Base-by-base conservation (phyloP, 2,113 vertebrate species). In the Lepus europaeus region DNA sequence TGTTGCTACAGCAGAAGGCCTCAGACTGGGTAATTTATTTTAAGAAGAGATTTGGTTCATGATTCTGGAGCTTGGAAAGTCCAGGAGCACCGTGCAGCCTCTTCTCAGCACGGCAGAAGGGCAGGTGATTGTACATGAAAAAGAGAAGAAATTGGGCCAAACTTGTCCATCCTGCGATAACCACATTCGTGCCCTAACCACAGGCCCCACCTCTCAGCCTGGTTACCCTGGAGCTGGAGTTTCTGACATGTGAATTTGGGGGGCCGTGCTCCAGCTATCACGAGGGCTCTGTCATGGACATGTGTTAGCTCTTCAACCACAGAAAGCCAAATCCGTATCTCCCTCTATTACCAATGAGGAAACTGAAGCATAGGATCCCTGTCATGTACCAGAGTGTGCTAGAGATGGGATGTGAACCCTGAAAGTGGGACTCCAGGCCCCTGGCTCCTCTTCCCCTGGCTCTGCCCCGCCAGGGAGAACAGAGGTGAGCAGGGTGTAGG, bases 321-420 rank as follows among this genome's bases (percentile, higher is more conserved):
- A 53, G 61, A 49, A 72, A 89, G 20, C 56, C 80, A 94, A 93
- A 90, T 23, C 13, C 76, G 91, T 27, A 63, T 11, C 36, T 70
- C 64, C n/a, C 9, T 9, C 22, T 73, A 77, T 87, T 72, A 89
- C 45, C 89, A 74, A 83, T 69, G n/a, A 72, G n/a, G 31, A 94
- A 94, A 84, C 27, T 8, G 90, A 89, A 13, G 14, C 68, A 59
- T 4, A 23, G 45, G 63, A 7, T 31, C 45, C 36, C 72, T 61
- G 29, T 91, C 83, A 91, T 16, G 86, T 63, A 86, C 51, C 56
- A 51, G 74, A 93, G 51, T 19, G 3, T 72, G 49, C 59, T 23
- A 13, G 33, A 53, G 19, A 29, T 25, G 49, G 59, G 8, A n/a
- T 20, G 70, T 78, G 49, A 92, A 73, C 39, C 8, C 5, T 31